phyloP scores from a whole-genome alignment of 2,888 invertebrate genomes.

The Leptopilina myrica region DNA sequence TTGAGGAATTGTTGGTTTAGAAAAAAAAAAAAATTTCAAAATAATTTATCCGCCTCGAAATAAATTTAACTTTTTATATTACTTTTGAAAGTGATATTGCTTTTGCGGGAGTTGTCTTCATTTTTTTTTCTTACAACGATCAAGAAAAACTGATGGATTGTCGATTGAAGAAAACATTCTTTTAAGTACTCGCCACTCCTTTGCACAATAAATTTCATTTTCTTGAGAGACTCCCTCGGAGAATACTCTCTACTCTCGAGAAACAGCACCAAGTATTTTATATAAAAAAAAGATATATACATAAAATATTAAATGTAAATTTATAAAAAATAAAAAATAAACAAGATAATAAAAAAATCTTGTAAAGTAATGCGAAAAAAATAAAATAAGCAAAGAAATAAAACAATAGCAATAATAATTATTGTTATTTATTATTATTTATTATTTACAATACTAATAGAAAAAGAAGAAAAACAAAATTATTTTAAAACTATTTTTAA shows the following conservation, averaged over 20 bases:
- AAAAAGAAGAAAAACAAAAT: too few species aligned
- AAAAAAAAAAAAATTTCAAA: not conserved
- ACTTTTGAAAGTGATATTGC: not conserved
- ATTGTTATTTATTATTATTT: too few species aligned
- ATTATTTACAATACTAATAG: too few species aligned
- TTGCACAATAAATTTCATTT: slow-evolving; percentile 15
- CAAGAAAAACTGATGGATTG: slow-evolving; percentile 21
- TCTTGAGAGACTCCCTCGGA: not conserved
- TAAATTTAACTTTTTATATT: slow-evolving; percentile 12
- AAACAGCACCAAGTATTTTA: too few species aligned
- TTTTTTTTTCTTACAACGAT: not conserved
- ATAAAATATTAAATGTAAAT: too few species aligned
- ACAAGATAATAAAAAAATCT: too few species aligned
- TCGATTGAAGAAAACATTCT: not conserved
- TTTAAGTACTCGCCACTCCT: not conserved
- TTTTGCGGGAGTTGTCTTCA: not conserved
- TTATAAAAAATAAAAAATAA: too few species aligned
- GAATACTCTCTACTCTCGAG: not conserved
- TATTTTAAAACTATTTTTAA: too few species aligned
- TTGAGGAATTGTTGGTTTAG: not conserved
- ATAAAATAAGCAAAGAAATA: too few species aligned
- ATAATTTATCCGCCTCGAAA: not conserved
- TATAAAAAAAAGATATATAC: too few species aligned
- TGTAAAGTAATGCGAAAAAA: too few species aligned
- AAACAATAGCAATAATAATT: too few species aligned